Evolutionary conservation across 2,797 vertebrate species (phyloP).

Genomic region (Hipposideros larvatus): DNA sequence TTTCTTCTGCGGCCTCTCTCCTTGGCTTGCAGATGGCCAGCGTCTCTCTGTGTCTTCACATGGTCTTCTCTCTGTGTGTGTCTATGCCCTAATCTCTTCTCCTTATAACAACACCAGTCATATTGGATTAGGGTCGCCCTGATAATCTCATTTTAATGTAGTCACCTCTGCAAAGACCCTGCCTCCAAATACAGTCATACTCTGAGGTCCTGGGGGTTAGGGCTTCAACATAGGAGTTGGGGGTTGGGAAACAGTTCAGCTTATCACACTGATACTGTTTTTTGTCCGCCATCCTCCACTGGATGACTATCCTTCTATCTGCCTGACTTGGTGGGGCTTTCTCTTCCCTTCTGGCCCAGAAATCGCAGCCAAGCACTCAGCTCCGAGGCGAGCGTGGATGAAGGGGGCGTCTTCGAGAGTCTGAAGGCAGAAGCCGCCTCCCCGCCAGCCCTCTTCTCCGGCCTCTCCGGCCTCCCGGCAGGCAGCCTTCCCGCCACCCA

Average conservation of each 20-base stretch:
- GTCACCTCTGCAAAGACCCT: background rate
- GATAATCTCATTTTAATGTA: background rate
- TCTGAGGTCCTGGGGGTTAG: background rate
- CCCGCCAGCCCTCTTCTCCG: slow-evolving; percentile 95
- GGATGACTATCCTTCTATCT: background rate
- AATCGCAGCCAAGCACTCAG: slow-evolving; percentile 95
- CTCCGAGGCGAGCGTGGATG: slow-evolving; percentile 95
- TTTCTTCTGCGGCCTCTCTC: background rate
- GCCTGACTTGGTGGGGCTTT: background rate
- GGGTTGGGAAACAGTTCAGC: background rate
- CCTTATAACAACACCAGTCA: background rate
- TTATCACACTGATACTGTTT: background rate
- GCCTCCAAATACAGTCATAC: background rate
- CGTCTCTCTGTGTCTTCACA: background rate
- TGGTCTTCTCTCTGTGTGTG: background rate
- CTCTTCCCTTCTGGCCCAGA: slow-evolving; percentile 85
- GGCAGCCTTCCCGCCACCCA: slow-evolving; percentile 91
- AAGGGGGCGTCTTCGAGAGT: slow-evolving; percentile 96
- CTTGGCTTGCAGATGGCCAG: background rate
- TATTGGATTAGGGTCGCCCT: background rate
- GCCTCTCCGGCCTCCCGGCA: slow-evolving; percentile 93
- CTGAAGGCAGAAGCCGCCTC: slow-evolving; percentile 94
- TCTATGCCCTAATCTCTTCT: background rate
- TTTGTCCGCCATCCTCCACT: too few species aligned
- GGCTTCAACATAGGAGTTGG: background rate